Percentiles rank a stretch among this genome's conserved stretches.
Evolutionary conservation across 2,888 invertebrate genomes (phyloP).

Genomic region (Tetragnatha montana): DNA sequence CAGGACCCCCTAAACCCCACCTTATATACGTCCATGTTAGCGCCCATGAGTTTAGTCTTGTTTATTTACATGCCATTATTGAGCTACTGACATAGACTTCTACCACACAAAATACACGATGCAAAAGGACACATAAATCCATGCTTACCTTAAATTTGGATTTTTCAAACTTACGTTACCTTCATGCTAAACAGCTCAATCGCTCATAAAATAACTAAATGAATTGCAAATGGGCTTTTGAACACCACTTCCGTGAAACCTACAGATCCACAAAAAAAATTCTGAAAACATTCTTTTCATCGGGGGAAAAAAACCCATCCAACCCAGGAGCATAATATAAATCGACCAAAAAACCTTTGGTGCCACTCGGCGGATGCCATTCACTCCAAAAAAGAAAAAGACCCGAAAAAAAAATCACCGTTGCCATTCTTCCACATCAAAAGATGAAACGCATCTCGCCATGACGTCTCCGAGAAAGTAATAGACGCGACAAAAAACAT

Average conservation of each 20-base stretch:
- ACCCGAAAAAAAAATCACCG: constrained; percentile 5
- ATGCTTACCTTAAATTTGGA: too few relatives aligned
- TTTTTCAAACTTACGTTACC: too few relatives aligned
- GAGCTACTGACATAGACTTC: too few relatives aligned
- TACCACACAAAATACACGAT: too few relatives aligned
- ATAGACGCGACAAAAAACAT: constrained; percentile 11
- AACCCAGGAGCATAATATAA: neutral
- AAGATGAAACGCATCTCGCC: constrained; percentile 44
- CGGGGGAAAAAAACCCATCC: neutral
- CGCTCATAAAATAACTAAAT: neutral
- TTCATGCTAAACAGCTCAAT: too few relatives aligned
- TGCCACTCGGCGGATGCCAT: constrained; percentile 11
- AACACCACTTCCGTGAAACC: neutral
- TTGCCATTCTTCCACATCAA: constrained; percentile 38
- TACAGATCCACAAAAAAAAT: neutral
- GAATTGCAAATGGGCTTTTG: neutral
- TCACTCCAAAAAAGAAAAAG: constrained; percentile 4
- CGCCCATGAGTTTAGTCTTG: too few relatives aligned
- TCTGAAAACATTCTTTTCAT: neutral
- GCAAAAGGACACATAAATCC: too few relatives aligned
- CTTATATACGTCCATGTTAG: too few relatives aligned
- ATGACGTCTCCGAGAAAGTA: constrained; percentile 16
- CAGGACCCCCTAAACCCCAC: too few relatives aligned
- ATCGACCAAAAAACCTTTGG: constrained; percentile 16
- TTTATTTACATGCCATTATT: too few relatives aligned